These are phyloP conservation scores for Desmodus rotundus DNA, from an alignment of 2,113 vertebrate genomes.

Conservation along the genomic window DNA sequence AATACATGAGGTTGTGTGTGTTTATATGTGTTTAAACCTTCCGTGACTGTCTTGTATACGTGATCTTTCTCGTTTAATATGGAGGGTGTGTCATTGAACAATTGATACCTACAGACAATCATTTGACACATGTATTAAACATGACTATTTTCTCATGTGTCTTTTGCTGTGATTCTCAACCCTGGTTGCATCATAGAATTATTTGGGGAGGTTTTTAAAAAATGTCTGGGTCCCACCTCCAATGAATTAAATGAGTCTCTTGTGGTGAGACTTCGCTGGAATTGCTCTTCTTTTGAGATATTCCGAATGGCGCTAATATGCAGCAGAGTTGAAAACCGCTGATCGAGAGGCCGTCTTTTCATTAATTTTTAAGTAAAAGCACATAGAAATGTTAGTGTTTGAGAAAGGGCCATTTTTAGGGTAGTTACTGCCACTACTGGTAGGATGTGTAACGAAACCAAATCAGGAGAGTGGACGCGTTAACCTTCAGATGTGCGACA, in stretches of 20 bases:
- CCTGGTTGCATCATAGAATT: not conserved
- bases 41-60: not conserved
- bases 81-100: not conserved
- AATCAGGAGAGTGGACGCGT: not conserved
- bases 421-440: not conserved
- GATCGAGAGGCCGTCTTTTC: conserved; percentile 36
- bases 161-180: conserved; percentile 52
- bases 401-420: not conserved
- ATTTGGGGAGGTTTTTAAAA: conserved; percentile 3
- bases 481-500: not conserved
- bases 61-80: conserved; percentile 26
- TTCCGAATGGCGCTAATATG: not conserved
- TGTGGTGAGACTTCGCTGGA: not conserved
- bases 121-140: not conserved
- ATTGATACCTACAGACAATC: conserved; percentile 30
- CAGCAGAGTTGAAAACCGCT: conserved; percentile 7
- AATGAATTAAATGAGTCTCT: not conserved
- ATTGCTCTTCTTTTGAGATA: conserved; percentile 33
- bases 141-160: conserved; percentile 25
- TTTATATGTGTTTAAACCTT: conserved; percentile 73
- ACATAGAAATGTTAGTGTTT: not conserved
- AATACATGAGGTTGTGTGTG: conserved; percentile 67
- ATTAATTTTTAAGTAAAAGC: not conserved
- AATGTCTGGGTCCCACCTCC: not conserved
- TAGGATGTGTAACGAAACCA: not conserved